Evolutionary conservation across 2,888 invertebrate species (phyloP), one percentile per base, ranked within the genome.

Genomic region (Dicranocentrus wangi): DNA sequence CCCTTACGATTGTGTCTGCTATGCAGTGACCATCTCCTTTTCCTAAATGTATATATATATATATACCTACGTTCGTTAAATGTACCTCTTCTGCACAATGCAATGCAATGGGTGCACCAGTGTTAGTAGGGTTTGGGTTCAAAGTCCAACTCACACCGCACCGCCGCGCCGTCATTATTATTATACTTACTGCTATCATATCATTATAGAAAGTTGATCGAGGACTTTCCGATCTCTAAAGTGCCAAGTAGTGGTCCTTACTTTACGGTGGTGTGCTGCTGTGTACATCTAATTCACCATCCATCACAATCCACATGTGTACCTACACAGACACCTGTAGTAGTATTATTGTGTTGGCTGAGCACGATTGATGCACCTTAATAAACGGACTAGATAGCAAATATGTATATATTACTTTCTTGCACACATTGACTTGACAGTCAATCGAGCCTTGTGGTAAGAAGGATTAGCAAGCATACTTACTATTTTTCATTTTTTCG

Each of bases 91-190:
- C n/a, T n/a, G n/a, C n/a, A n/a, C n/a, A n/a, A n/a, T n/a, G n/a
- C n/a, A n/a, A n/a, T n/a, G n/a, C n/a, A n/a, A n/a, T n/a, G n/a
- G n/a, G n/a, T n/a, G n/a, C n/a, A n/a, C n/a, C n/a, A n/a, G n/a
- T n/a, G n/a, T n/a, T n/a, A 10, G 32, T 32, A 32, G 10, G 32
- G 32, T 3, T 32, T 58, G 25, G 63, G 81, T 75, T 81, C 81
- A 81, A 81, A 81, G 81, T 81, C 81, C 81, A 81, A 28, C 8
- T n/a, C 27, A 42, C 39, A 39, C n/a, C 27, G n/a, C n/a, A n/a
- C n/a, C n/a, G n/a, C n/a, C n/a, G n/a, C n/a, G n/a, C n/a, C n/a
- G 21, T 27, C 17, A 65, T 71, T 32, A 7, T 65, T 68, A 19
- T 53, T 70, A 61, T 75, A 47, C 13, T 61, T 21, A 43, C 68